Conservation (phyloP, 2,888 invertebrate genomes). For the Limenitis arthemis region DNA sequence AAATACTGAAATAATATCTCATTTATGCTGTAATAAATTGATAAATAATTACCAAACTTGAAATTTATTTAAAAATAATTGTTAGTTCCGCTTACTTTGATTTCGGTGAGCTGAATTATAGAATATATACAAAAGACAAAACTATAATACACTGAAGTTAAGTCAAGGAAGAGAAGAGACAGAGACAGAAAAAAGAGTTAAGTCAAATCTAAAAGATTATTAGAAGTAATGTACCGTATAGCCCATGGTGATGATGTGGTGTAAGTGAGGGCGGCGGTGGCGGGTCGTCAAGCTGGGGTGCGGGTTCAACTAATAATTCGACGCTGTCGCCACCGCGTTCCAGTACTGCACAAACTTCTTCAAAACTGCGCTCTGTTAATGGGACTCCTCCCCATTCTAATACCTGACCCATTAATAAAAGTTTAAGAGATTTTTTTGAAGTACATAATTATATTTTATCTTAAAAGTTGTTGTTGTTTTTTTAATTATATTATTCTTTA, state of each 20-base stretch:
- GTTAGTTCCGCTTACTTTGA: too few species aligned
- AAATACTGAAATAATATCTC: too few species aligned
- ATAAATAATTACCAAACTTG: too few species aligned
- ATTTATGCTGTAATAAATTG: too few species aligned
- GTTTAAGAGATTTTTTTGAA: not conserved
- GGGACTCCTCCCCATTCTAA: constrained; percentile 94
- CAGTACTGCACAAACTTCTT: constrained; percentile 92
- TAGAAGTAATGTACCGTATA: constrained; percentile 64
- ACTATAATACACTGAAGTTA: too few species aligned
- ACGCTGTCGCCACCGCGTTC: constrained; percentile 90
- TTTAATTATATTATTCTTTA: too few species aligned
- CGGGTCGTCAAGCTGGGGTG: constrained; percentile 80
- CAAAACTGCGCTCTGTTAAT: constrained; percentile 92
- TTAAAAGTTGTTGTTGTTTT: too few species aligned
- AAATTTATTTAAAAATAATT: too few species aligned
- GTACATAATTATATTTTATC: too few species aligned
- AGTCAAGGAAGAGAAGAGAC: not conserved
- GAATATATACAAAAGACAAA: too few species aligned
- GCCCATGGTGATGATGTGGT: constrained; percentile 69
- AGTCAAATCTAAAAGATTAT: not conserved
- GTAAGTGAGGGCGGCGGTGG: constrained; percentile 36
- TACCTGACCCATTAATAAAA: constrained; percentile 65
- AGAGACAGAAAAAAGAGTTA: not conserved
- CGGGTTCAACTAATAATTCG: constrained; percentile 89
- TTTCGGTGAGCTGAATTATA: too few species aligned